Evolutionary conservation across 2,113 vertebrate genomes (phyloP).

Genomic region (Oplegnathus fasciatus): DNA sequence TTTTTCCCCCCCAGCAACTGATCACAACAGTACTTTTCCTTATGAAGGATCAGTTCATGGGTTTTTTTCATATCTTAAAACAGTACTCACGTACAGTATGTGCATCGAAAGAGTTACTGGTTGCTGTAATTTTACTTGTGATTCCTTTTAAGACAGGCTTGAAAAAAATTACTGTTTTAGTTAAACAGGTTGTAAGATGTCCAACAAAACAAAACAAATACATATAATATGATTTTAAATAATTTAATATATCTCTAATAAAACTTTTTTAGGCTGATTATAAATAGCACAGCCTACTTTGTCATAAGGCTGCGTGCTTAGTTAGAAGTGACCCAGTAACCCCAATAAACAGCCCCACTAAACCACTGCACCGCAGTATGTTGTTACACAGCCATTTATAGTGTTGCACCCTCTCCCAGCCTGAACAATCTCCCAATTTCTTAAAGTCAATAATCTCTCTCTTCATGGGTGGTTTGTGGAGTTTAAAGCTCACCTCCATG

Average conservation of each 20-base stretch:
- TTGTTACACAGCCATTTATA: neutral
- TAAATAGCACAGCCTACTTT: neutral
- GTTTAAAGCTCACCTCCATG: neutral
- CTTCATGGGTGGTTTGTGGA: neutral
- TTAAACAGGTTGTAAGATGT: neutral
- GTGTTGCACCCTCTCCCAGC: neutral
- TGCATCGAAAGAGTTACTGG: neutral
- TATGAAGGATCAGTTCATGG: too few species aligned
- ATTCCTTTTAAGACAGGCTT: neutral
- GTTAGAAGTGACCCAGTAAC: conserved; percentile 55
- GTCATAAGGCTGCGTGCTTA: neutral
- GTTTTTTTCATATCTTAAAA: too few species aligned
- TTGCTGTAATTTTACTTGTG: neutral
- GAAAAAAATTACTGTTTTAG: neutral
- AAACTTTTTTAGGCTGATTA: neutral
- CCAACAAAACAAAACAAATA: neutral
- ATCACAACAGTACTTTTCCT: too few species aligned
- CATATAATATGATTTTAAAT: neutral
- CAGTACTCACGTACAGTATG: neutral
- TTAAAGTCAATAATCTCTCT: too few species aligned
- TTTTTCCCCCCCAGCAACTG: too few species aligned
- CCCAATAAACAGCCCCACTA: conserved; percentile 29
- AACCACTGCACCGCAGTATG: conserved; percentile 8
- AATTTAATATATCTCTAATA: neutral
- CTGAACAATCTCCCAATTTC: neutral